Evolutionary conservation across 1,140 invertebrate species (phyloP), one percentile per base, ranked within the genome.

Genomic region (Drosophila ohnishii): DNA sequence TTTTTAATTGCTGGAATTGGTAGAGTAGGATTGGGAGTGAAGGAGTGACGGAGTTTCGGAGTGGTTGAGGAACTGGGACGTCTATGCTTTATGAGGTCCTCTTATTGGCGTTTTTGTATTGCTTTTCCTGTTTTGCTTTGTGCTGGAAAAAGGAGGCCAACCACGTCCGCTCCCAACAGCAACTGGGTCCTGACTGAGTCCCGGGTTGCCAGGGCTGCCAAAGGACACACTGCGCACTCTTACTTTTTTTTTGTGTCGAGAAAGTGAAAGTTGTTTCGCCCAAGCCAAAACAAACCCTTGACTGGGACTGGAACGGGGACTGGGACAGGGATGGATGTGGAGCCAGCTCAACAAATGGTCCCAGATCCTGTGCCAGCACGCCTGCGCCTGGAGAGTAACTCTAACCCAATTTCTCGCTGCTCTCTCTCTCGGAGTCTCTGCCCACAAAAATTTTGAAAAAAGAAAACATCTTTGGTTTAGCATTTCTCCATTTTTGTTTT

Each of bases 321-420:
- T 45, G 72, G 55, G 55, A 60, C 13, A 14, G 50, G 50, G 50
- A 55, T 10, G 25, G 14, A n/a, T 55, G 51, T 80, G 71, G 77
- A 69, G 55, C 53, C 40, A 63, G 71, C 80, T 79, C 75, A 78
- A 82, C 80, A 82, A 83, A 71, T 81, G 67, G 53, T 73, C 47
- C 55, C 60, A 47, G 37, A 34, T 58, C 48, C 60, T 34, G 11
- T 14, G 35, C 2, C 37, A 57, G 37, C 25, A 86, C 82, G 82
- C 79, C 48, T 87, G 83, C 83, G 83, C 83, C 42, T 44, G 62
- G 75, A 74, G 50, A 56, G 69, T 25, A 40, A 1, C 51, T n/a
- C 40, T 66, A 32, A 19, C 56, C 37, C 40, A 14, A 13, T 66
- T 35, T 65, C 34, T 22, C 19, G 7, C 16, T 32, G 13, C 59